Evolutionary conservation across 1,140 invertebrate species (phyloP).

Genomic region (Campodea augens): DNA sequence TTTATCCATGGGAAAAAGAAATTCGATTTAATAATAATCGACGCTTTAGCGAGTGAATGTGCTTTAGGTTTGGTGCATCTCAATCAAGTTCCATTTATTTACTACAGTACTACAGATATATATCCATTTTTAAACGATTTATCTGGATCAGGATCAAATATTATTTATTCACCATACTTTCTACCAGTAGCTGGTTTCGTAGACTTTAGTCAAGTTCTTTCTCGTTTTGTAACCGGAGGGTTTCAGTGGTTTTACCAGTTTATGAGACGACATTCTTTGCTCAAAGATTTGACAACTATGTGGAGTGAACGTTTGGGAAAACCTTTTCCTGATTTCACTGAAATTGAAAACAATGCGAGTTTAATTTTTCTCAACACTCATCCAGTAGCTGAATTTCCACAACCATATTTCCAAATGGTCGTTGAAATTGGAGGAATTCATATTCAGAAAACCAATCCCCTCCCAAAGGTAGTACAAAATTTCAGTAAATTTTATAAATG

Average conservation of each 20-base stretch:
- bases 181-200: too few relatives aligned
- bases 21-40: neutral
- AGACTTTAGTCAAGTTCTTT: too few relatives aligned
- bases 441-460: slow-evolving; percentile 10
- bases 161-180: too few relatives aligned
- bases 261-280: neutral
- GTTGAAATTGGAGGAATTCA: slow-evolving; percentile 29
- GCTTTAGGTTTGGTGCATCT: neutral
- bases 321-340: slow-evolving; percentile 4
- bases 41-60: neutral
- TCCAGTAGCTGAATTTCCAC: slow-evolving; percentile 14
- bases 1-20: neutral
- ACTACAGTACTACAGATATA: neutral
- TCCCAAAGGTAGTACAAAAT: slow-evolving; percentile 12
- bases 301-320: neutral
- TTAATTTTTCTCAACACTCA: slow-evolving; percentile 20
- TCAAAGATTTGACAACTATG: neutral
- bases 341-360: slow-evolving; percentile 9
- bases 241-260: too few relatives aligned
- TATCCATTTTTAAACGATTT: too few relatives aligned
- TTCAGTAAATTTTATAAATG: too few relatives aligned
- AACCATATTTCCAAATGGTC: slow-evolving; percentile 22
- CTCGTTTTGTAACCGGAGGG: too few relatives aligned
- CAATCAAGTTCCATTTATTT: neutral
- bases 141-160: too few relatives aligned